Evolutionary conservation across 2,113 vertebrate species (phyloP).

Genomic region (Lasiurus cinereus): DNA sequence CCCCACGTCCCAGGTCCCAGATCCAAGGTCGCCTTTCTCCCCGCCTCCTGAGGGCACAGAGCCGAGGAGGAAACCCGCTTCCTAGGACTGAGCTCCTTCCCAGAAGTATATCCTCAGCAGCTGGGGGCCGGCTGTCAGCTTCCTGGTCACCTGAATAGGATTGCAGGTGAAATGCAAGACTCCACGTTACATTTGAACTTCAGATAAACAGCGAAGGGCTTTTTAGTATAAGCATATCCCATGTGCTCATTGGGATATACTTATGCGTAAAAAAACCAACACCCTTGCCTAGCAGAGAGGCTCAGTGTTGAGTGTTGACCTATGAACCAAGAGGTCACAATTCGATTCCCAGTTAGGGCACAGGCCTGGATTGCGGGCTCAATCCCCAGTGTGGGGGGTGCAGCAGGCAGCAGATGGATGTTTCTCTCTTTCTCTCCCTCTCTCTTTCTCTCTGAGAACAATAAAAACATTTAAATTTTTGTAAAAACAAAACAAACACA

Average conservation of each 20-base stretch:
- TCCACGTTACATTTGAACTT: background rate
- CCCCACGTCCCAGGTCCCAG: fast-evolving
- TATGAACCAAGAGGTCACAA: too few species aligned
- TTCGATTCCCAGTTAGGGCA: too few species aligned
- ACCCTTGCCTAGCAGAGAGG: too few species aligned
- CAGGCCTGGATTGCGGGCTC: too few species aligned
- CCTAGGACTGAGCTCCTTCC: background rate
- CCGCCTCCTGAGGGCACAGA: background rate
- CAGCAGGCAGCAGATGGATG: too few species aligned
- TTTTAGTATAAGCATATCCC: background rate
- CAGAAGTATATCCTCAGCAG: background rate
- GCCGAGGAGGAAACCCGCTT: background rate
- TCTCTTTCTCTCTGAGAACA: too few species aligned
- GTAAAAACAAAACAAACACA: background rate
- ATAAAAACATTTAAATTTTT: too few species aligned
- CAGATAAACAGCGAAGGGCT: background rate
- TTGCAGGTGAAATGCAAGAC: background rate
- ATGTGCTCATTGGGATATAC: background rate
- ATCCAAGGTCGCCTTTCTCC: background rate
- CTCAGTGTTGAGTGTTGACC: too few species aligned
- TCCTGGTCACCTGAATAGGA: background rate
- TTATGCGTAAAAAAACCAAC: background rate
- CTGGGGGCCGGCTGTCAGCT: background rate
- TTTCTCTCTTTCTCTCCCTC: too few species aligned
- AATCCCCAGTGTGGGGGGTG: too few species aligned